Percentiles rank a stretch among this genome's conserved stretches.
These are phyloP conservation scores for Esperia sulphurella DNA, from an alignment of 2,888 invertebrate species.

Conservation along the genomic window DNA sequence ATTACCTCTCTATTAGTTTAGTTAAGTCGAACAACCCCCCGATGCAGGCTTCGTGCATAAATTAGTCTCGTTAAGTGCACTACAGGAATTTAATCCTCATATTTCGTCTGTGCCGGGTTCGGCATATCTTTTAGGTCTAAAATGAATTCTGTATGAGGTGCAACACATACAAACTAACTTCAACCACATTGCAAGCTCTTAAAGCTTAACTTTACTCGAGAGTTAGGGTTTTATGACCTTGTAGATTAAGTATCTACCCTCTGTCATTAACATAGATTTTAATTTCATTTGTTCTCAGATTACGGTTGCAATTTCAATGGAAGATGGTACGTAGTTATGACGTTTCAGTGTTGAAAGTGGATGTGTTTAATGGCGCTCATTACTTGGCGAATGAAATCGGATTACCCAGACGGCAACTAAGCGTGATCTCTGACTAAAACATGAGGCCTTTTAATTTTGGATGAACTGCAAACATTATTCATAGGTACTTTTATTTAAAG, in stretches of 20 bases:
- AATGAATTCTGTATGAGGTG: conserved; percentile 49
- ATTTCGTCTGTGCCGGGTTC: conserved; percentile 72
- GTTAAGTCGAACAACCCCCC: conserved; percentile 50
- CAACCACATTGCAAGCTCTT: conserved; percentile 27
- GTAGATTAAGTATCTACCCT: conserved; percentile 12
- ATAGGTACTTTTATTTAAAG: neutral
- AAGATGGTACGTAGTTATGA: conserved; percentile 14
- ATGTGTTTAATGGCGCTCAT: conserved; percentile 65
- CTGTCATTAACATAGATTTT: neutral
- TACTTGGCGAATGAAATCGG: conserved; percentile 68
- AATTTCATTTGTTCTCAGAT: conserved; percentile 7
- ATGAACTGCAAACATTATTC: conserved; percentile 23
- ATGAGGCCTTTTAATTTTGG: conserved; percentile 47
- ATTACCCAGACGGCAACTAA: conserved; percentile 55
- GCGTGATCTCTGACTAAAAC: conserved; percentile 56
- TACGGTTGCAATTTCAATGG: conserved; percentile 18
- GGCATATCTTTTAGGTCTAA: conserved; percentile 71
- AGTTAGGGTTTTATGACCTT: conserved; percentile 18
- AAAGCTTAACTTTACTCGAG: conserved; percentile 39
- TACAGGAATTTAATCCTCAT: conserved; percentile 78
- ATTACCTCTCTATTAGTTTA: conserved; percentile 75
- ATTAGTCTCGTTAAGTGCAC: conserved; percentile 78
- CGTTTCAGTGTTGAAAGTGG: conserved; percentile 22
- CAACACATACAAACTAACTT: conserved; percentile 30
- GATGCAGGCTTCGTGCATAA: conserved; percentile 62